A percentile compares a stretch with the other conserved stretches of the same genome.
These are phyloP conservation scores for Megathymus violae DNA, from an alignment of 1,140 invertebrate genomes.

Conservation along the genomic window DNA sequence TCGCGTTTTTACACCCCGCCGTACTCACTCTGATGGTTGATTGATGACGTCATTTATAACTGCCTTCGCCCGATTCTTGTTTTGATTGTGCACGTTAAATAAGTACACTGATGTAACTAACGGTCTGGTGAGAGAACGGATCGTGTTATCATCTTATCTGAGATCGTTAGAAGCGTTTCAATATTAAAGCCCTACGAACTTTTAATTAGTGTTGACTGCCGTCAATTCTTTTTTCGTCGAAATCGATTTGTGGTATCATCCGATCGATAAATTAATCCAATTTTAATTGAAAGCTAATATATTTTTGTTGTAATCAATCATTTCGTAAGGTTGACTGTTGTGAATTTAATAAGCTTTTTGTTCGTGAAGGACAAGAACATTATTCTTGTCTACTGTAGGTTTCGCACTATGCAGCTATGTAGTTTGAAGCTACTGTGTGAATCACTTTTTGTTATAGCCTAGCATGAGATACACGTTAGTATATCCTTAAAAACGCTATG, in stretches of 20 bases:
- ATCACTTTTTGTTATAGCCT: slow-evolving; percentile 3
- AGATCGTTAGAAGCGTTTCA: slow-evolving; percentile 14
- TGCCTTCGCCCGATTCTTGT: slow-evolving; percentile 23
- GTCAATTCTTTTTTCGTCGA: slow-evolving; percentile 11
- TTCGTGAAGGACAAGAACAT: not conserved
- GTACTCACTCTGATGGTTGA: slow-evolving; percentile 40
- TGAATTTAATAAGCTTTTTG: not conserved
- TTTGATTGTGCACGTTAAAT: slow-evolving; percentile 21
- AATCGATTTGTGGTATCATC: slow-evolving; percentile 8
- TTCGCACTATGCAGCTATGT: not conserved
- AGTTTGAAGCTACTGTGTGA: slow-evolving; percentile 6
- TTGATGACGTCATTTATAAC: slow-evolving; percentile 57
- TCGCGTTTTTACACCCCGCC: slow-evolving; percentile 55
- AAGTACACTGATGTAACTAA: slow-evolving; percentile 12
- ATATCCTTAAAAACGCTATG: slow-evolving; percentile 1
- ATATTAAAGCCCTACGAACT: slow-evolving; percentile 18
- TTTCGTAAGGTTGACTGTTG: not conserved
- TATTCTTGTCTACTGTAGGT: not conserved
- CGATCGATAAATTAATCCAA: slow-evolving; percentile 19
- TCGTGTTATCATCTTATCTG: slow-evolving; percentile 21
- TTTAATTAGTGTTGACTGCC: slow-evolving; percentile 31
- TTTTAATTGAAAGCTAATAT: slow-evolving; percentile 1
- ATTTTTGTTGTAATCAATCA: not conserved
- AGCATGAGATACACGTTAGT: not conserved
- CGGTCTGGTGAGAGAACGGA: slow-evolving; percentile 25